Evolutionary conservation across 2,113 vertebrate genomes (phyloP), one percentile per base, ranked within the genome.

Genomic region (Varanus komodoensis): DNA sequence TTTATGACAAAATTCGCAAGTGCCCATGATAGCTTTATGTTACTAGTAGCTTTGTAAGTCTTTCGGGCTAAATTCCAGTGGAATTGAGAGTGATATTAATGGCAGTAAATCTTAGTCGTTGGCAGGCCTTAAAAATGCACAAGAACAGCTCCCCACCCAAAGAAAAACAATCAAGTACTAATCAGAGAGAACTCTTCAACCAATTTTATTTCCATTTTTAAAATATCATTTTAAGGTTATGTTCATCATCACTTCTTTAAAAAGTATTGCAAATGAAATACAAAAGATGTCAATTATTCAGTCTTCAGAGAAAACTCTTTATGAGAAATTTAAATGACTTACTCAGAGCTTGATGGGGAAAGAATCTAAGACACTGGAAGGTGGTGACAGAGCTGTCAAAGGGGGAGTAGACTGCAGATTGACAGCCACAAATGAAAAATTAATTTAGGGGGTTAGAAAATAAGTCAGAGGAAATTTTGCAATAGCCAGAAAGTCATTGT

Each of bases 261-360:
- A 93, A 90, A 95, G 88, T 95, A 95, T 87, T 86, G 83, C 91
- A 95, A 96, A 96, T 95, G 95, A 96, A 96, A 94, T 82, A 95
- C 90, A 2, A 0, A 94, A 89, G 93, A 94, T 96, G 95, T 93
- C 94, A 93, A 93, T 94, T 94, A 93, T 94, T 95, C 90, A 89
- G 52, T 90, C 92, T 88, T 96, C 85, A 95, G 92, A 95, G 89
- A 95, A 87, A 82, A 90, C 91, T 93, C 95, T 95, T 95, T 93
- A 90, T 93, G 93, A 95, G 95, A 94, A 87, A 92, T 93, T 92
- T 93, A 96, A 96, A 96, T 93, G 84, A 96, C 94, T 95, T 96
- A 95, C 89, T 85, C 67, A 27, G 80, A 89, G 89, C 94, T 95
- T 96, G 95, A 95, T 94, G 95, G 94, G 94, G 94, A 96, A 84